These are phyloP conservation scores for Drepana falcataria DNA, from an alignment of 2,888 invertebrate genomes.

Conservation along the genomic window DNA sequence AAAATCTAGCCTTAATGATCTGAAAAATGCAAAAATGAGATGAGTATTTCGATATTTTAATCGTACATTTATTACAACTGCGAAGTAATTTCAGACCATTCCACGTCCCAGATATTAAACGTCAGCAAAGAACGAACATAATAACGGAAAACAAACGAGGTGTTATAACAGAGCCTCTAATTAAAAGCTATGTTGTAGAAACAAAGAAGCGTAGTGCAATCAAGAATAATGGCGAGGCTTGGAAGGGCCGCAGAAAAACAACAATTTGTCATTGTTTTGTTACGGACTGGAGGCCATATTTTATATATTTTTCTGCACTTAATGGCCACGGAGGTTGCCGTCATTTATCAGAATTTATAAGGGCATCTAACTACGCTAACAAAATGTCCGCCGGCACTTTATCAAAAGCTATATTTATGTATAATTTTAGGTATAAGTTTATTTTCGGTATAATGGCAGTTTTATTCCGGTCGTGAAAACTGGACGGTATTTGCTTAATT, in stretches of 20 bases:
- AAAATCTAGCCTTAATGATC: too few relatives aligned
- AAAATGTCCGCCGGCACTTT: neutral
- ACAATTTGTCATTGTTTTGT: conserved; percentile 46
- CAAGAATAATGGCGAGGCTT: conserved; percentile 32
- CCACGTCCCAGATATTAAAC: neutral
- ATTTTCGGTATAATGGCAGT: too few relatives aligned
- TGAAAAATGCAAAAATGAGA: too few relatives aligned
- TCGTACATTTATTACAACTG: too few relatives aligned
- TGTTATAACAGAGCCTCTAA: conserved; percentile 8
- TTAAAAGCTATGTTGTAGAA: conserved; percentile 17
- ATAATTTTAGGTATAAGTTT: too few relatives aligned
- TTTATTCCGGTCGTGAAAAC: neutral
- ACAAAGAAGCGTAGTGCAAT: conserved; percentile 31
- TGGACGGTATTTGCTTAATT: neutral
- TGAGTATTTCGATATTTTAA: too few relatives aligned
- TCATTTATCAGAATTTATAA: conserved; percentile 34
- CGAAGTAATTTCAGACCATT: neutral
- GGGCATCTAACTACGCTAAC: conserved; percentile 7
- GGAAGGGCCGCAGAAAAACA: conserved; percentile 22
- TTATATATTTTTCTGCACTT: conserved; percentile 25
- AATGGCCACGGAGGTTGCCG: conserved; percentile 24
- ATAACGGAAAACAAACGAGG: conserved; percentile 1
- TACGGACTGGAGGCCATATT: conserved; percentile 19
- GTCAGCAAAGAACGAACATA: neutral
- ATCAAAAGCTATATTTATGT: neutral